These are phyloP conservation scores for Rhadina sibilatrix DNA, from an alignment of 2,113 vertebrate species.

Conservation along the genomic window DNA sequence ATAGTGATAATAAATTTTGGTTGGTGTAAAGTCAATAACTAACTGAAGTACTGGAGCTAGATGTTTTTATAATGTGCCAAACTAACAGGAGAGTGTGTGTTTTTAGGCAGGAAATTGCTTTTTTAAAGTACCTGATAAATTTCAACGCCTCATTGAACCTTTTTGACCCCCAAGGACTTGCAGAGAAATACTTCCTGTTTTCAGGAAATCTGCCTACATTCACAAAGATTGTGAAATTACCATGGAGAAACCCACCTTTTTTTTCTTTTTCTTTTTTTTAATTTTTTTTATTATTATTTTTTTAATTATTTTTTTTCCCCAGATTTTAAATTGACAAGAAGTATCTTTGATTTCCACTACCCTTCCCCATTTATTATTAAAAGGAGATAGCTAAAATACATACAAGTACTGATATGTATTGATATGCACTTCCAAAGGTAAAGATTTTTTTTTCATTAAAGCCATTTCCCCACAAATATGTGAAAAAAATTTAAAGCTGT, in stretches of 20 bases:
- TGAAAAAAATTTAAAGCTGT: background rate
- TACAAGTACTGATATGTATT: background rate
- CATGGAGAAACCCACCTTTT: background rate
- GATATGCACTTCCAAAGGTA: background rate
- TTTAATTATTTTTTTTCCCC: too few species aligned
- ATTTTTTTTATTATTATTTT: too few species aligned
- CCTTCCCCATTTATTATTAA: background rate
- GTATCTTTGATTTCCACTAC: background rate
- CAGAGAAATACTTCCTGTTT: background rate
- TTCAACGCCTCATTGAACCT: background rate
- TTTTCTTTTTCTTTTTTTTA: background rate
- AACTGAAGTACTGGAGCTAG: background rate
- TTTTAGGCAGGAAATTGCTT: background rate
- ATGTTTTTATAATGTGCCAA: background rate
- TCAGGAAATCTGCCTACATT: background rate
- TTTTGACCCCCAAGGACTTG: background rate
- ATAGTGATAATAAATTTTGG: background rate
- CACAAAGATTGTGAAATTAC: background rate
- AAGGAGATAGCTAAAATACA: background rate
- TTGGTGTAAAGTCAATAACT: background rate
- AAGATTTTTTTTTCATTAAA: background rate
- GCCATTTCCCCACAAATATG: background rate
- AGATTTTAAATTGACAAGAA: background rate
- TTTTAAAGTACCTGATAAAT: background rate
- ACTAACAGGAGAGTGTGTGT: background rate